Evolutionary conservation across 1,140 invertebrate species (phyloP).

Genomic region (Microplitis mediator): DNA sequence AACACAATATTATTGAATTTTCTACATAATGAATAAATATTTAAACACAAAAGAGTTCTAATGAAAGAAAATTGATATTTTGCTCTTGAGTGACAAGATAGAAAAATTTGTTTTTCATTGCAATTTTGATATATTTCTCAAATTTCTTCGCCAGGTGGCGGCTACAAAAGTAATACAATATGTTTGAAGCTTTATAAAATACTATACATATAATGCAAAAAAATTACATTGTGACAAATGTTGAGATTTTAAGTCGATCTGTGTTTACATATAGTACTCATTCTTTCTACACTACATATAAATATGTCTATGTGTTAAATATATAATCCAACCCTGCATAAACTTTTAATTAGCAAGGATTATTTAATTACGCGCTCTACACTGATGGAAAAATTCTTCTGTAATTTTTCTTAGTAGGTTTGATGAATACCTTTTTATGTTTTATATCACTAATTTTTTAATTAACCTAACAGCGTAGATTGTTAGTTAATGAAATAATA

Average conservation of each 20-base stretch:
- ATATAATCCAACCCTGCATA: not conserved
- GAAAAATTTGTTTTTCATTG: conserved; percentile 11
- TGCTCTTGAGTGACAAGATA: not conserved
- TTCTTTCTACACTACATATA: not conserved
- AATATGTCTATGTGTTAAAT: not conserved
- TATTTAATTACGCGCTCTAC: not conserved
- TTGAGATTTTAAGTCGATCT: not conserved
- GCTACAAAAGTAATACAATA: conserved; percentile 37
- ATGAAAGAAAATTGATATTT: conserved; percentile 1
- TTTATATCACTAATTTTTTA: not conserved
- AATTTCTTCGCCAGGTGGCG: conserved; percentile 21
- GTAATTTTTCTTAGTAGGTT: not conserved
- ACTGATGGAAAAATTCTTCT: not conserved
- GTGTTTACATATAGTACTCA: too few species aligned
- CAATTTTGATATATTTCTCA: conserved; percentile 19
- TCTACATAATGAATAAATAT: too few species aligned
- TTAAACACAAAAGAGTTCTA: too few species aligned
- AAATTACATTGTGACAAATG: not conserved
- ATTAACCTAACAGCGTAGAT: not conserved
- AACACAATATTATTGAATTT: too few species aligned
- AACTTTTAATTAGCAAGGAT: not conserved
- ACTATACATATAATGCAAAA: not conserved
- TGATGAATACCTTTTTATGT: not conserved
- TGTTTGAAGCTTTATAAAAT: conserved; percentile 26
- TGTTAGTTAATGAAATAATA: not conserved